Evolutionary conservation across 2,797 vertebrate genomes (phyloP), one percentile per base, ranked within the genome.

Genomic region (Pangasius djambal): DNA sequence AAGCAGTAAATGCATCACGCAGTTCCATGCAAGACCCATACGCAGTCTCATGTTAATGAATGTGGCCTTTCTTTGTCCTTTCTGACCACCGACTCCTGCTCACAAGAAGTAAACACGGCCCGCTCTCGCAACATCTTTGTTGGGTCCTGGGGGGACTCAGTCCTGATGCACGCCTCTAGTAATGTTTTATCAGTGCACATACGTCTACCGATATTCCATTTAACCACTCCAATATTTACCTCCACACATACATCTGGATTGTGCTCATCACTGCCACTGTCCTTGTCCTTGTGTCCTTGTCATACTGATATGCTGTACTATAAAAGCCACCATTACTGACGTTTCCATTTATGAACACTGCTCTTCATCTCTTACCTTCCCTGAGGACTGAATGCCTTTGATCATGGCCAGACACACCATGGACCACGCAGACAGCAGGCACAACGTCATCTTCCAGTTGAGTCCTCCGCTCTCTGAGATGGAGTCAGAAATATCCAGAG

Each of bases 321-420:
- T 18, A 57, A 25, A 82, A 40, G 34, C 20, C 18, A 37, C n/a
- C 55, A 72, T 22, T 59, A 15, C 12, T n/a, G 72, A 16, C 1
- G 0, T n/a, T 16, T 55, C 50, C 28, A n/a, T 55, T 79, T 20
- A 55, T 79, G 13, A 31, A 18, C n/a, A 10, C 8, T 22, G 78
- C 57, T 37, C 52, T 50, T n/a, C 28, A 25, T 8, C 78, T 93
- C 94, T 95, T 92, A 99, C 98, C 96, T 99, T 99, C 92, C 98
- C 98, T 87, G 98, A 99, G 55, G 98, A 99, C 94, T 99, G 98
- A 93, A 99, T 99, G 87, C 98, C 98, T 95, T 98, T 99, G 93
- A 99, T 99, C 98, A 99, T 99, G 91, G 98, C 97, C 37, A 99
- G 96, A 92, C 98, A 99, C 52, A 99, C 98, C 94, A 99, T 95